phyloP scores from a whole-genome alignment of 2,113 vertebrate species.

The Spea bombifrons region DNA sequence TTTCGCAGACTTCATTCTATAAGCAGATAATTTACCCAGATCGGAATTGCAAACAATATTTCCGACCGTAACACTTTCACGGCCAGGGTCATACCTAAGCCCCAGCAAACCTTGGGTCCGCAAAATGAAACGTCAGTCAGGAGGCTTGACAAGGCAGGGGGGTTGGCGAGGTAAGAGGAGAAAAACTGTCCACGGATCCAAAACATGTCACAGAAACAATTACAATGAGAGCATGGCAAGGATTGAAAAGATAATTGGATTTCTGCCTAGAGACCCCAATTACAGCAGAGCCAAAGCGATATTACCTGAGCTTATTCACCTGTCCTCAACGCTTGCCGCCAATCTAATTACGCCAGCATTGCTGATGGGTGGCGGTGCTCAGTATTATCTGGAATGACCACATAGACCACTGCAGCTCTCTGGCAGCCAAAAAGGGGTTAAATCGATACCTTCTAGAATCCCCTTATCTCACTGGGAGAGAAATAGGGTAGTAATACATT shows the following conservation, averaged over 20 bases:
- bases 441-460: too few species aligned
- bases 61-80: background rate
- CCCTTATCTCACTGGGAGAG: too few species aligned
- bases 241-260: conserved; percentile 46
- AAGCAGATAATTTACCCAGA: background rate
- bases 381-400: background rate
- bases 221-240: conserved; percentile 26
- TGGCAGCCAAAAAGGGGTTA: too few species aligned
- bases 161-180: background rate
- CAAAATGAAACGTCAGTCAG: conserved; percentile 13
- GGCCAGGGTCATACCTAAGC: too few species aligned
- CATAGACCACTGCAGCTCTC: too few species aligned
- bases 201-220: conserved; percentile 38
- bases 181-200: background rate
- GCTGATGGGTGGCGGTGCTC: background rate
- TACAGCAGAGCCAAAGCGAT: conserved; percentile 20
- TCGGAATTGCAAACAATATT: background rate
- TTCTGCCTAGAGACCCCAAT: conserved; percentile 42
- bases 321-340: conserved; percentile 8
- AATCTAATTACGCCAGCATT: conserved; percentile 26
- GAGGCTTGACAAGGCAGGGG: background rate
- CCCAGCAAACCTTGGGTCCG: background rate
- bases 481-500: too few species aligned
- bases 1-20: conserved; percentile 41
- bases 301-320: conserved; percentile 33